These are phyloP conservation scores for Armadillidium nasatum DNA, from an alignment of 1,140 invertebrate genomes.

Conservation along the genomic window DNA sequence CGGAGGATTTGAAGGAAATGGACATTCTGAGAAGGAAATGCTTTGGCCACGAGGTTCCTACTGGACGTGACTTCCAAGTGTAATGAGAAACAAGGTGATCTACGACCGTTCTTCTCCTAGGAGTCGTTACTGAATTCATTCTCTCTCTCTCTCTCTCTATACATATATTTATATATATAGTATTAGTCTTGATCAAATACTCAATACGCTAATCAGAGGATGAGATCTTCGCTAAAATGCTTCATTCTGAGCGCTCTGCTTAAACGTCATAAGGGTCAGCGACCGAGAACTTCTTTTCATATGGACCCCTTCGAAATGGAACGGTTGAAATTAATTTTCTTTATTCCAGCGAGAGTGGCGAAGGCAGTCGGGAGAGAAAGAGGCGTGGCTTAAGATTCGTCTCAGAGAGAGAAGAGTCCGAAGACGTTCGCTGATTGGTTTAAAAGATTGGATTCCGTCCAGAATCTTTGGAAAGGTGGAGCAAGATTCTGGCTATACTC, in stretches of 20 bases:
- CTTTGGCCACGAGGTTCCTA: constrained; percentile 37
- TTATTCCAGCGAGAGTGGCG: constrained; percentile 42
- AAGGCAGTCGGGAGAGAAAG: constrained; percentile 39
- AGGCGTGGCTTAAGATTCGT: constrained; percentile 36
- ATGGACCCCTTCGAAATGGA: constrained; percentile 41
- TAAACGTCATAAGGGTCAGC: constrained; percentile 37
- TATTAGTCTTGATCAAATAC: constrained; percentile 44
- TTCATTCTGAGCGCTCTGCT: constrained; percentile 39
- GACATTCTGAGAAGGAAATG: constrained; percentile 40
- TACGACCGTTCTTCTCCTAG: constrained; percentile 40
- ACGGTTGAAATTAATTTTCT: constrained; percentile 43
- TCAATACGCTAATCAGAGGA: constrained; percentile 40
- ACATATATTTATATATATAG: constrained; percentile 23
- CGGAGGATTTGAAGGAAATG: constrained; percentile 42
- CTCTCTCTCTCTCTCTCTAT: too few relatives aligned
- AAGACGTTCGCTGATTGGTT: constrained; percentile 39
- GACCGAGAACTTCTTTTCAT: constrained; percentile 39
- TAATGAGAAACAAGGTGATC: constrained; percentile 38
- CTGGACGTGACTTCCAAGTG: constrained; percentile 42
- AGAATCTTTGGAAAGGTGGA: constrained; percentile 38
- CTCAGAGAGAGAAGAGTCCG: constrained; percentile 34
- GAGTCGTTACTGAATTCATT: constrained; percentile 40
- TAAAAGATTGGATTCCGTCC: constrained; percentile 38
- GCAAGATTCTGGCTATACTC: constrained; percentile 43
- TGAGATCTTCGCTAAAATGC: constrained; percentile 38